Evolutionary conservation across 2,113 vertebrate genomes (phyloP).

Genomic region (Pteronura brasiliensis): DNA sequence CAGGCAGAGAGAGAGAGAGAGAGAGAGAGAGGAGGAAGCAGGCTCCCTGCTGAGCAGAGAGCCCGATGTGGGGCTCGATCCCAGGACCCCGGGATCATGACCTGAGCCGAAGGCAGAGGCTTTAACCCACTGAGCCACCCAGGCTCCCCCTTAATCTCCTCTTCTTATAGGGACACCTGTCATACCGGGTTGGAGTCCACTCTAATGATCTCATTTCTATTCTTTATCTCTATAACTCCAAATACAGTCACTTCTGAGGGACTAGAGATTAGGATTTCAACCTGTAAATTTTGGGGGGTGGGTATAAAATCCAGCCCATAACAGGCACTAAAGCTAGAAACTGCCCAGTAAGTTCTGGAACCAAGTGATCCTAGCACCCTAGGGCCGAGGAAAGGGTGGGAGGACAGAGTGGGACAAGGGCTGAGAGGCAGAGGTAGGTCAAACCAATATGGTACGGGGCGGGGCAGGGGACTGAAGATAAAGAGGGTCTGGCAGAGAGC

Average conservation of each 20-base stretch:
- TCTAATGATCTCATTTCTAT: neutral
- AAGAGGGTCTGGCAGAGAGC: neutral
- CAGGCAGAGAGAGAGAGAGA: too few species aligned
- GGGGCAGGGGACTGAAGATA: too few species aligned
- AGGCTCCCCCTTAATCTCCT: neutral
- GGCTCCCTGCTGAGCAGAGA: too few species aligned
- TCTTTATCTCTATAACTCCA: neutral
- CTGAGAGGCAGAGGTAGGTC: neutral
- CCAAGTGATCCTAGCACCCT: neutral
- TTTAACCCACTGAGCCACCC: too few species aligned
- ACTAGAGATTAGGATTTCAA: neutral
- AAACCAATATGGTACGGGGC: rapidly evolving
- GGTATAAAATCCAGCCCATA: neutral
- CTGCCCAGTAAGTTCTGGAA: neutral
- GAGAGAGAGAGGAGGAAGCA: too few species aligned
- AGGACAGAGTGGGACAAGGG: too few species aligned
- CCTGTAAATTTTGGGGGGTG: neutral
- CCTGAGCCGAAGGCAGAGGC: too few species aligned
- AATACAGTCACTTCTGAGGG: neutral
- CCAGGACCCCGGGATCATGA: too few species aligned
- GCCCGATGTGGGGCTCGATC: too few species aligned
- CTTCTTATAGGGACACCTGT: neutral
- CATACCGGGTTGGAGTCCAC: neutral
- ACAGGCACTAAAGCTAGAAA: too few species aligned
- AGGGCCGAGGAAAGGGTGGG: neutral